A percentile compares a stretch with the other conserved stretches of the same genome.
Conservation (phyloP, 2,113 vertebrate species). For the Zosterops japonicus region DNA sequence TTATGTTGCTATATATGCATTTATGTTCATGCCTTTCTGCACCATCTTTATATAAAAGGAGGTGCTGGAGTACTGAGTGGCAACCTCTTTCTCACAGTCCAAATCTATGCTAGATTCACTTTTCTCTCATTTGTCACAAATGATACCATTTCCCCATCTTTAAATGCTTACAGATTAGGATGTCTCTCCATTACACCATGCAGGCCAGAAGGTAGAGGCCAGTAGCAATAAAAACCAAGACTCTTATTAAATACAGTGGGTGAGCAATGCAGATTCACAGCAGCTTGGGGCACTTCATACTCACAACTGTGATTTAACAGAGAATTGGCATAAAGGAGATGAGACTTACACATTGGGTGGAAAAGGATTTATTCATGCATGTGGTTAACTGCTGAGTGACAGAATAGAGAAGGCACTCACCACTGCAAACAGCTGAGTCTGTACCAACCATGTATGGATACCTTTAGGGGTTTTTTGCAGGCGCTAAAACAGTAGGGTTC, state of each 20-base stretch:
- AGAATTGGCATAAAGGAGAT: background rate
- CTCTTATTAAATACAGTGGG: background rate
- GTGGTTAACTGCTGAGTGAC: background rate
- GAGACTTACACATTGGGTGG: background rate
- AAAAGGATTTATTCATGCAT: background rate
- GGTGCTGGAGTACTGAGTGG: background rate
- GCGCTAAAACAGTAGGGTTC: background rate
- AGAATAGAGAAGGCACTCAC: background rate
- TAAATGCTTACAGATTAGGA: background rate
- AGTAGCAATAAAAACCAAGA: background rate
- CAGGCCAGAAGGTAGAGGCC: background rate
- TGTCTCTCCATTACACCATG: background rate
- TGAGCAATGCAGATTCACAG: background rate
- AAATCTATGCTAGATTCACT: background rate
- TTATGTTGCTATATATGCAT: accelerated
- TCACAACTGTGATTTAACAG: background rate
- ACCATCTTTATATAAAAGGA: background rate
- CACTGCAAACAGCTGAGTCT: background rate
- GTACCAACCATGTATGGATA: background rate
- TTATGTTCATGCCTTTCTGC: background rate
- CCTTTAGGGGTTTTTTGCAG: background rate
- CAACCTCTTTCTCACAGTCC: background rate
- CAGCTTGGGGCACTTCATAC: background rate
- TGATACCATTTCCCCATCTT: background rate
- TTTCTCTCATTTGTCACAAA: background rate